Base-by-base conservation (phyloP, 2,888 invertebrate species). In the Dilophus febrilis region DNA sequence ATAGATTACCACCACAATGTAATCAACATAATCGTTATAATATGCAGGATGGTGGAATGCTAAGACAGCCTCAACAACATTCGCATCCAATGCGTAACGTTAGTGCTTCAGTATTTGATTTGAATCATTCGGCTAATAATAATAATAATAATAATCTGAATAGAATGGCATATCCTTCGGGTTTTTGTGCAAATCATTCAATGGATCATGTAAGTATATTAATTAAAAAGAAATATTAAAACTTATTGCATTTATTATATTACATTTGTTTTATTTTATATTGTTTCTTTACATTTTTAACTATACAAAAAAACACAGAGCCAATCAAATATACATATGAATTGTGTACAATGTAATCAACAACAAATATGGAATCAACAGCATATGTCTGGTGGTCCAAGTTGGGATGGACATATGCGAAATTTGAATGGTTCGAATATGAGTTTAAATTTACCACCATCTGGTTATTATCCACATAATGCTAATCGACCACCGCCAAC, bases 321-420 rank as follows among this genome's bases (percentile, higher is more conserved):
- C 0, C 78, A 78, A 50, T 79, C 79, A 0, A 68, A 77, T 68
- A 77, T 77, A 1, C 77, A 78, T 38, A 53, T 80, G 7, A 72
- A 72, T 51, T 74, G 72, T 47, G 67, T 68, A 22, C 65, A 66
- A 35, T 73, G 72, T 46, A 66, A 61, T 48, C 62, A 57, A 42
- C 63, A 58, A 46, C 61, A 55, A 44, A 54, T 54, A 19, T 53
- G 56, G 47, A 53, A 49, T 39, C 54, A 58, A 58, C 45, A 52
- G 50, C 58, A 53, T 46, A 58, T 53, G 48, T 59, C 63, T 55
- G 50, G 31, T 28, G 35, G 42, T 50, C 35, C 47, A 51, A 36
- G 54, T 51, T 40, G 38, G 60, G 60, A 49, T 48, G 33, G 50
- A 49, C 10, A 48, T 51, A 6, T 53, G 55, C 2, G 57, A 55